Evolutionary conservation across 2,888 invertebrate species (phyloP).

Genomic region (Rhimphoctona megacephalus): DNA sequence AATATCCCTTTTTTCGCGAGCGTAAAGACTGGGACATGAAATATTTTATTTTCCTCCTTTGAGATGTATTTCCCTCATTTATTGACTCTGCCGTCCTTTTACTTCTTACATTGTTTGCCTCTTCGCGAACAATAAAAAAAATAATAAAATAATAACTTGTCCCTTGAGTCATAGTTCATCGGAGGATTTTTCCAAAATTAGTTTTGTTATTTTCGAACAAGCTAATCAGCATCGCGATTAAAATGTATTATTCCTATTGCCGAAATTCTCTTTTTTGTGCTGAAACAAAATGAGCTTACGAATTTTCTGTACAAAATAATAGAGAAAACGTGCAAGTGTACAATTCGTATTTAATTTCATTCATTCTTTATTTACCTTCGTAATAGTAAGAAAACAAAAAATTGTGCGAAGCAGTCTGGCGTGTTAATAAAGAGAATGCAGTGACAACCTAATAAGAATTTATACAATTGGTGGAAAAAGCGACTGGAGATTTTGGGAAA

Average conservation of each 20-base stretch:
- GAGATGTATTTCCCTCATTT: constrained; percentile 37
- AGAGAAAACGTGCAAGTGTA: not conserved
- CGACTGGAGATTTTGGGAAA: constrained; percentile 65
- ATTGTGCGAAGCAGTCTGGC: not conserved
- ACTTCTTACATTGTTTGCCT: not conserved
- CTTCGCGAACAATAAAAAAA: not conserved
- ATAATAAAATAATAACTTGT: not conserved
- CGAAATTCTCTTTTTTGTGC: not conserved
- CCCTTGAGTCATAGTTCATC: not conserved
- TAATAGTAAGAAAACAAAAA: constrained; percentile 63
- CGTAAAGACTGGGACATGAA: constrained; percentile 76
- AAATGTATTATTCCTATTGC: not conserved
- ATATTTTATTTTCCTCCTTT: constrained; percentile 75
- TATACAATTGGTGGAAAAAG: constrained; percentile 24
- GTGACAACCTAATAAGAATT: constrained; percentile 77
- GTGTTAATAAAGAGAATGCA: constrained; percentile 79
- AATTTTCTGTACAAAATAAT: not conserved
- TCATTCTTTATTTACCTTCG: not conserved
- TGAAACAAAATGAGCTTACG: not conserved
- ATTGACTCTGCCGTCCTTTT: constrained; percentile 25
- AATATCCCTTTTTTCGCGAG: constrained; percentile 69
- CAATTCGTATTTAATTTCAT: constrained; percentile 8
- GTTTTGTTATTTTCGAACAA: not conserved
- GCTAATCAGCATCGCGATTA: not conserved
- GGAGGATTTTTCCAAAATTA: not conserved